phyloP scores from a whole-genome alignment of 2,888 invertebrate genomes.

The Dasysyrphus tricinctus region DNA sequence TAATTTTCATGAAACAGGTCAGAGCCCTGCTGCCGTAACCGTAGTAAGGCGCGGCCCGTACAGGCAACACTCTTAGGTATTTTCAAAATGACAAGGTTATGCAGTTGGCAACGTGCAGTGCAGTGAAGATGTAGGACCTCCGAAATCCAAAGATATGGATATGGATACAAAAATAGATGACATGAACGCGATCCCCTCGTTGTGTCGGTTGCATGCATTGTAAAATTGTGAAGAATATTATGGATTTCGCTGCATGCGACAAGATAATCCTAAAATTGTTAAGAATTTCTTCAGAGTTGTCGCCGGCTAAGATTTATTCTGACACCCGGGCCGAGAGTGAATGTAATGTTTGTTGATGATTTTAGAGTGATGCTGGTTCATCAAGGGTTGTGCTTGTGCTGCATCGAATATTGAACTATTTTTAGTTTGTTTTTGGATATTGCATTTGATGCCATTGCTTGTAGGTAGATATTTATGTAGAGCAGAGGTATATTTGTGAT shows the following conservation, averaged over 20 bases:
- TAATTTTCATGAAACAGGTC: slow-evolving; percentile 59
- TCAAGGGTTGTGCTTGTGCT: slow-evolving; percentile 21
- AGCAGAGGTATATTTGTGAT: slow-evolving; percentile 23
- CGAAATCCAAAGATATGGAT: slow-evolving; percentile 37
- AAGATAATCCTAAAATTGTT: slow-evolving; percentile 71
- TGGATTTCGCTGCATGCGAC: slow-evolving; percentile 72
- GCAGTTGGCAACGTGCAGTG: slow-evolving; percentile 36
- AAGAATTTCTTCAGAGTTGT: slow-evolving; percentile 62
- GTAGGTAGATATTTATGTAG: no score
- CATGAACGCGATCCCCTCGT: slow-evolving; percentile 61
- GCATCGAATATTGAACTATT: slow-evolving; percentile 25
- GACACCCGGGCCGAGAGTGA: slow-evolving; percentile 34
- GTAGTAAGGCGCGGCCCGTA: not conserved
- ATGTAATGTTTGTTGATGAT: not conserved
- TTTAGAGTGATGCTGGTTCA: slow-evolving; percentile 4
- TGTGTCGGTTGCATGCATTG: slow-evolving; percentile 40
- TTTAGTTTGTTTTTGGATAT: slow-evolving; percentile 38
- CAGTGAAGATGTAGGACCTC: slow-evolving; percentile 27
- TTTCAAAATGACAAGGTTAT: slow-evolving; percentile 66
- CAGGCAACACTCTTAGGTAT: slow-evolving; percentile 43
- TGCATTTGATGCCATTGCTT: slow-evolving; percentile 18
- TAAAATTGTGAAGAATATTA: slow-evolving; percentile 42
- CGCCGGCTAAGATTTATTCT: slow-evolving; percentile 56
- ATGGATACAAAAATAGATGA: slow-evolving; percentile 64
- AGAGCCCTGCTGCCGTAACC: slow-evolving; percentile 38